phyloP scores from a whole-genome alignment of 2,888 invertebrate genomes.

The Cataglyphis albicans region DNA sequence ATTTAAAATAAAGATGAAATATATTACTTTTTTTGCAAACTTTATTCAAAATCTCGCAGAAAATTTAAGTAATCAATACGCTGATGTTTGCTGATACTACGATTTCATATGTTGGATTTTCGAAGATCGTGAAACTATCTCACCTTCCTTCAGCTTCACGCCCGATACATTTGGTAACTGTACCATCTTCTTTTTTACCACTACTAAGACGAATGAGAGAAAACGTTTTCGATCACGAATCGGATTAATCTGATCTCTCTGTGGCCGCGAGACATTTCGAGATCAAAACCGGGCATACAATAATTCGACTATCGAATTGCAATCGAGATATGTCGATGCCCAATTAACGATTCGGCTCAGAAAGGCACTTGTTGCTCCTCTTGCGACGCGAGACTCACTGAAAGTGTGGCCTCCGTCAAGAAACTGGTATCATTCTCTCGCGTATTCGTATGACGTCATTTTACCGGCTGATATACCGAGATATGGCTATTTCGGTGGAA shows the following conservation, averaged over 20 bases:
- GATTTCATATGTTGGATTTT: neutral
- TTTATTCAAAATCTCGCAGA: neutral
- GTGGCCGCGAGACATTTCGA: neutral
- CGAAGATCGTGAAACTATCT: conserved; percentile 26
- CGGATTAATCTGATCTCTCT: neutral
- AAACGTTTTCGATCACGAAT: neutral
- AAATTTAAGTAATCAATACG: neutral
- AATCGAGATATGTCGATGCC: neutral
- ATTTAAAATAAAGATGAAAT: neutral
- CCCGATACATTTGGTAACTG: conserved; percentile 72
- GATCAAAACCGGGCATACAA: neutral
- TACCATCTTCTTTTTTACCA: conserved; percentile 58
- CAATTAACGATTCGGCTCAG: conserved; percentile 47
- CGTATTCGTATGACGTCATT: conserved; percentile 66
- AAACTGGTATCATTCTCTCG: conserved; percentile 42
- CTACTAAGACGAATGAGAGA: conserved; percentile 51
- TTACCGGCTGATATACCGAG: conserved; percentile 67
- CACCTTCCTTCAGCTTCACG: conserved; percentile 73
- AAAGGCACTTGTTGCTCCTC: conserved; percentile 75
- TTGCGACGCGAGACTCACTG: conserved; percentile 71
- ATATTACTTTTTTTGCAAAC: neutral
- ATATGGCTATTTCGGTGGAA: conserved; percentile 66
- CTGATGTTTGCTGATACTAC: neutral
- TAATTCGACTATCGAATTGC: conserved; percentile 34
- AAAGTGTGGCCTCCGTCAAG: conserved; percentile 43